Base-by-base conservation (phyloP, 2,888 invertebrate genomes). In the Netelia fuscicornis region DNA sequence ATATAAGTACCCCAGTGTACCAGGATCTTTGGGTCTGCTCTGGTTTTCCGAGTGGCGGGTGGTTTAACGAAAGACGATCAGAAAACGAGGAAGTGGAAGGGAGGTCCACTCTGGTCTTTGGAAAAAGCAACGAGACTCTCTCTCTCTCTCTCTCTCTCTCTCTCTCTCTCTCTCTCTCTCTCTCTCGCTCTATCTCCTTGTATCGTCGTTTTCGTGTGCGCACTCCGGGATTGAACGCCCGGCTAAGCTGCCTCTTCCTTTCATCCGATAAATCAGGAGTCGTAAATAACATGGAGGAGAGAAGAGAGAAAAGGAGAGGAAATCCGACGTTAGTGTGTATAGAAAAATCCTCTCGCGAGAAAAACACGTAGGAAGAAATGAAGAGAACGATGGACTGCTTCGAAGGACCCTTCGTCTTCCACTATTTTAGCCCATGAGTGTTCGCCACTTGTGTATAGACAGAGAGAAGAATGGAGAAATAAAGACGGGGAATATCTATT, bases 181-280 rank as follows among this genome's bases (percentile, higher is more conserved):
- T 75, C 20, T 42, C 64, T 70, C 30, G 11, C n/a, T 71, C 54
- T 81, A 87, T 87, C 77, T 90, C 89, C 89, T 92, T 90, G 89
- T 88, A 90, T 89, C 89, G 90, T 91, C 88, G 87, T 85, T n/a
- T 54, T 30, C 64, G 76, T 65, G 58, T 65, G 58, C 67, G 62
- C 71, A 76, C 65, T 75, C 87, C 85, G 87, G 90, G 90, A 91
- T 91, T 88, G 90, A 86, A 89, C 86, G 88, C 85, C 89, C 83
- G 86, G 86, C 90, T 91, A 89, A 90, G 90, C 90, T 89, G 90
- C 90, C 90, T 90, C 89, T 91, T 92, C 90, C 92, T 91, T 90
- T 91, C 90, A 88, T 90, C 90, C 92, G 92, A 93, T 93, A 93
- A 93, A 93, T 93, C 93, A 93, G 90, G 88, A 88, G 89, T 90